These are phyloP conservation scores for Anorthoa munda DNA, from an alignment of 2,888 invertebrate species.

Conservation along the genomic window DNA sequence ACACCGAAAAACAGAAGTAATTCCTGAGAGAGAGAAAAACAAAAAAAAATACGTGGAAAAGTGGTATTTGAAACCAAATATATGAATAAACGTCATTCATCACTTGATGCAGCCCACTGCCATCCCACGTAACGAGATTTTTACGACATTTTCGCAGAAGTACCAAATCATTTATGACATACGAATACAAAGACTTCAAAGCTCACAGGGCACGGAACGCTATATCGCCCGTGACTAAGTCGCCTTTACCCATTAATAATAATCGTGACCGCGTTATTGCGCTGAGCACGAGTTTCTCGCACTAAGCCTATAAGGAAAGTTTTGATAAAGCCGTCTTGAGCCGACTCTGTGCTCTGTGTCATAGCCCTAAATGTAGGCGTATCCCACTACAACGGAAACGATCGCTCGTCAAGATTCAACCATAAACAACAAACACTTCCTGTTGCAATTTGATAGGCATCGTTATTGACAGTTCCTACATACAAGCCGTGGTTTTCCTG, in stretches of 20 bases:
- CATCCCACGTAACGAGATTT: constrained; percentile 1
- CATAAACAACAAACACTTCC: constrained; percentile 58
- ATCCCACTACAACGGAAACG: constrained; percentile 14
- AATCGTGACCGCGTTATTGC: too few species aligned
- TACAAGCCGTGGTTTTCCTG: constrained; percentile 66
- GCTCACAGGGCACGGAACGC: too few species aligned
- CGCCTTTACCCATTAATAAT: too few species aligned
- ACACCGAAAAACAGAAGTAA: neutral
- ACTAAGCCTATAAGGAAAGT: too few species aligned
- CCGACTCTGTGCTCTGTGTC: too few species aligned
- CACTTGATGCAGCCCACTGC: constrained; percentile 5
- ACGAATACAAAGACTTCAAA: neutral
- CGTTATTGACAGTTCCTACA: constrained; percentile 63
- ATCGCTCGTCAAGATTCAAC: constrained; percentile 29
- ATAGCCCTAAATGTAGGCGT: constrained; percentile 25
- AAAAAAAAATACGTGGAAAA: neutral
- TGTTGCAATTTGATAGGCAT: constrained; percentile 62
- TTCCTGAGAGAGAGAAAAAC: neutral
- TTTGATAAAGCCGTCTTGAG: too few species aligned
- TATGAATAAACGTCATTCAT: neutral
- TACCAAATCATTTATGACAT: neutral
- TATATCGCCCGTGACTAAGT: too few species aligned
- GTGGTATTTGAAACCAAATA: neutral
- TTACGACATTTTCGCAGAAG: constrained; percentile 29
- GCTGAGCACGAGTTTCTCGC: too few species aligned